Evolutionary conservation across 2,113 vertebrate species (phyloP), one percentile per base, ranked within the genome.

Genomic region (Puffinus mauretanicus): DNA sequence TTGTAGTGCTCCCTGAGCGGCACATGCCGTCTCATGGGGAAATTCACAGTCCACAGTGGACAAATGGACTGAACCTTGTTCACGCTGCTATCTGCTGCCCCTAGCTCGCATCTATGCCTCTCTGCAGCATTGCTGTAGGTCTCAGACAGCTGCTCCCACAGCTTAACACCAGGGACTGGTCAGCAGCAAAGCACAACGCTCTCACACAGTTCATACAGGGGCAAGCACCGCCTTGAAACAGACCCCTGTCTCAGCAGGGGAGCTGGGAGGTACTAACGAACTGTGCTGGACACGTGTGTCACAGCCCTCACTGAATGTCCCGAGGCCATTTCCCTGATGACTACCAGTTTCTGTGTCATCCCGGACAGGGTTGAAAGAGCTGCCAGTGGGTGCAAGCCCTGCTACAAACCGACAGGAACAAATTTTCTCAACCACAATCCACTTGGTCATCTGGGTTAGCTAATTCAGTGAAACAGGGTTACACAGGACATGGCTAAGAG

Each of bases 211-310:
- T 60, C 64, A 30, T 4, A 13, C 12, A 44, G 26, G 42, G n/a
- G 16, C 64, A 69, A 81, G 19, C 36, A 40, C 34, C 36, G 60
- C 29, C 82, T 81, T 0, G 0, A 25, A 79, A 32, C 40, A 66
- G 40, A 51, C 5, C 9, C 30, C 9, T 21, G 1, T 70, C 55
- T 88, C 55, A 75, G 34, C 46, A 67, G 57, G 16, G 36, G 66
- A 58, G 30, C 26, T 42, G 19, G 47, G 52, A 75, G 18, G 34
- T 26, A n/a, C 36, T 25, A 27, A 67, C 1, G 2, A 80, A 47
- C 11, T 3, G 0, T 13, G 25, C 42, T 58, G 47, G 36, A 52
- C 26, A 5, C 0, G 0, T 51, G 72, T 69, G 40, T 47, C 66
- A 83, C 40, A 82, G 46, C 26, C 36, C 26, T 61, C 42, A 14